Conservation (phyloP, 2,113 vertebrate species). For the Toxotes jaculatrix region DNA sequence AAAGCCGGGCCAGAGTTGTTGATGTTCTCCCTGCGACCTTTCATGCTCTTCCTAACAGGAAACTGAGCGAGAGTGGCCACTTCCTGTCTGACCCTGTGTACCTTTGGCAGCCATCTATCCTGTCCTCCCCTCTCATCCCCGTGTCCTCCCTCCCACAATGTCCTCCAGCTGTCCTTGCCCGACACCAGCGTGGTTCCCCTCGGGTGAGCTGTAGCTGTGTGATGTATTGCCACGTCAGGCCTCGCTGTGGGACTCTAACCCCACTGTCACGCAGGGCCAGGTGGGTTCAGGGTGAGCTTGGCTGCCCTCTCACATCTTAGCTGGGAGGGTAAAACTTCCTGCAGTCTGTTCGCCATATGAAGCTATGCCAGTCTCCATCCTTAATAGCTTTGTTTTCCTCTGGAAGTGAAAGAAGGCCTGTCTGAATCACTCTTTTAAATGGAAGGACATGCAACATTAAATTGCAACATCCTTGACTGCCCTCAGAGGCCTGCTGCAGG, state of each 20-base stretch:
- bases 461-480: constrained; percentile 54
- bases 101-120: constrained; percentile 67
- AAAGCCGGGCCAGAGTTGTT: constrained; percentile 28
- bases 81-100: constrained; percentile 67
- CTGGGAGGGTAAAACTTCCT: constrained; percentile 24
- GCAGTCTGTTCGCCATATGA: constrained; percentile 29
- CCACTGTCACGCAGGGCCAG: constrained; percentile 43
- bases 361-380: constrained; percentile 25
- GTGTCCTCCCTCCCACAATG: constrained; percentile 48
- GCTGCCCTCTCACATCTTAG: constrained; percentile 42
- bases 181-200: constrained; percentile 36
- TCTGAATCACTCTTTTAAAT: constrained; percentile 47
- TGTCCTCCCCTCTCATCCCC: constrained; percentile 53
- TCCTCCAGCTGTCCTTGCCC: constrained; percentile 73
- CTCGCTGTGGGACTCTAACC: constrained; percentile 59
- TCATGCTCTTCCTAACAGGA: constrained; percentile 67
- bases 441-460: constrained; percentile 59
- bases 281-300: constrained; percentile 65
- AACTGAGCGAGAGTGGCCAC: constrained; percentile 57
- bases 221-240: constrained; percentile 66
- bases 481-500: constrained; percentile 42
- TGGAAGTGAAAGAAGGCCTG: constrained; percentile 37
- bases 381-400: constrained; percentile 61
- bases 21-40: constrained; percentile 54
- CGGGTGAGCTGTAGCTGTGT: constrained; percentile 47